These are phyloP conservation scores for Meghimatium bilineatum DNA, from an alignment of 2,888 invertebrate genomes.

Conservation along the genomic window DNA sequence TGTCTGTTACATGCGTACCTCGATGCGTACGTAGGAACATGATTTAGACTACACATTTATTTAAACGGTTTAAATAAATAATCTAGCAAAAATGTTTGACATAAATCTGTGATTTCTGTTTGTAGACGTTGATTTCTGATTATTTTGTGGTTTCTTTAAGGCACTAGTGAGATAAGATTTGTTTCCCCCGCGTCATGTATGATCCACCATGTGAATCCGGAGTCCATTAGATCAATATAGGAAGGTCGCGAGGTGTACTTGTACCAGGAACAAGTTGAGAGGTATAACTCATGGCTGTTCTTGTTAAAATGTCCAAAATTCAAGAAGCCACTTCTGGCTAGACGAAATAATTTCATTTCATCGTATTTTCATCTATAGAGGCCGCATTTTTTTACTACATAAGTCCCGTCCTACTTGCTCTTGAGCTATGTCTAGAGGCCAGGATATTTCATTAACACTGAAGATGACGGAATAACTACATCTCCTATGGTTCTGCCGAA, in stretches of 20 bases:
- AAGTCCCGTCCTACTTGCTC: neutral
- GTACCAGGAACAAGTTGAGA: neutral
- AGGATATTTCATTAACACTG: neutral
- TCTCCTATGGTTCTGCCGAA: neutral
- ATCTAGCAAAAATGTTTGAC: no score
- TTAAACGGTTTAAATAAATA: no score
- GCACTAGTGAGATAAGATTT: neutral
- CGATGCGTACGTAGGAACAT: no score
- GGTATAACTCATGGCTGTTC: neutral
- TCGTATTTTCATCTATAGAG: neutral
- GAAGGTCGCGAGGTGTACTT: neutral
- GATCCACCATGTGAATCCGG: neutral
- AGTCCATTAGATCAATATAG: neutral
- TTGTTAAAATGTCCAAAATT: neutral
- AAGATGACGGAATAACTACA: neutral
- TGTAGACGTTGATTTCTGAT: no score
- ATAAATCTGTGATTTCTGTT: no score
- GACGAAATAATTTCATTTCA: conserved; percentile 4
- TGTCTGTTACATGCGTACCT: no score
- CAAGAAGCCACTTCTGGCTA: neutral
- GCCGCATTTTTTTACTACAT: neutral
- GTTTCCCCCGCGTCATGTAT: neutral
- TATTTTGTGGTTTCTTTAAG: neutral
- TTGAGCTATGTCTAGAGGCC: neutral
- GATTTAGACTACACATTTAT: no score